A percentile compares a stretch with the other conserved stretches of the same genome.
These are phyloP conservation scores for Alentia gelatinosa DNA, from an alignment of 2,888 invertebrate genomes.

Conservation along the genomic window DNA sequence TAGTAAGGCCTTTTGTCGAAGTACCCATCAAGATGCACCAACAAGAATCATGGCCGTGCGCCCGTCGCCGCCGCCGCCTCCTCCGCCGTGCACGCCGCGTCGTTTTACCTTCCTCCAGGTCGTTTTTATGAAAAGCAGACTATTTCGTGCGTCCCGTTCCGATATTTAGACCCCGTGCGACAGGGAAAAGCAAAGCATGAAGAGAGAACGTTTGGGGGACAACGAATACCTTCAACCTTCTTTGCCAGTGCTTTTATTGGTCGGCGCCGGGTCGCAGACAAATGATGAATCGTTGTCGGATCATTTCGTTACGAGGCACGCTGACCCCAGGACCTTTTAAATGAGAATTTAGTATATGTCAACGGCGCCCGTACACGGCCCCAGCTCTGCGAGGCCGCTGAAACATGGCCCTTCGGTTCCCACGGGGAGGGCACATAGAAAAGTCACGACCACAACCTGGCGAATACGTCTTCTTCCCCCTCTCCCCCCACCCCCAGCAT, in stretches of 20 bases:
- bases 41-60: neutral
- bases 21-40: neutral
- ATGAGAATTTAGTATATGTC: conserved; percentile 52
- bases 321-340: conserved; percentile 49
- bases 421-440: neutral
- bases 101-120: neutral
- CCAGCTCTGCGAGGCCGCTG: neutral
- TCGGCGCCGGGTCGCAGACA: neutral
- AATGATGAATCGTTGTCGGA: conserved; percentile 48
- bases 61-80: neutral
- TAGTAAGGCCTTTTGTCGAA: conserved; percentile 24
- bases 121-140: conserved; percentile 15
- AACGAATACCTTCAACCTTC: neutral
- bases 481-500: too few species aligned
- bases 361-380: conserved; percentile 7
- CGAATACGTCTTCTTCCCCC: conserved; percentile 1
- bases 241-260: conserved; percentile 12
- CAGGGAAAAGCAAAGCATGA: too few species aligned
- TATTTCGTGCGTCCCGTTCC: neutral
- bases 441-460: neutral
- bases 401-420: conserved; percentile 1
- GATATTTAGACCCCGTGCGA: neutral
- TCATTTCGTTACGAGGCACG: conserved; percentile 42
- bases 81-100: neutral
- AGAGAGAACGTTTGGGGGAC: neutral